Conservation (phyloP, 1,140 invertebrate species). For the Neocloeon triangulifer region DNA sequence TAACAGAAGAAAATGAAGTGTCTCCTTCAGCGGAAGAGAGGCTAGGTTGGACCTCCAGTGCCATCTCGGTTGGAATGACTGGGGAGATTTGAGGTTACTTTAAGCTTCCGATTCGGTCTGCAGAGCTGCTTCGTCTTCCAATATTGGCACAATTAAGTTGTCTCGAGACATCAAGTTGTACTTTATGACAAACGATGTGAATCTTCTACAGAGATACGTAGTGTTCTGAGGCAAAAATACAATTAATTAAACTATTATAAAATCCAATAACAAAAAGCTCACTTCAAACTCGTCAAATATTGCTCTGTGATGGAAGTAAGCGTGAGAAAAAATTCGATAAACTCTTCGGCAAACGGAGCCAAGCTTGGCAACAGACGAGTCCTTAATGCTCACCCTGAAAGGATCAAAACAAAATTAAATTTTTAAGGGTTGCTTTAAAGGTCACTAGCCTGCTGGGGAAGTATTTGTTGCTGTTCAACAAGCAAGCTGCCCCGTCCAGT, state of each 20-base stretch:
- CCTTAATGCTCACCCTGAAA: slow-evolving; percentile 91
- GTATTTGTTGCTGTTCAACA: slow-evolving; percentile 98
- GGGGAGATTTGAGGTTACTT: too few relatives aligned
- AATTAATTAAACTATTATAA: background rate
- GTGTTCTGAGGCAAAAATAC: slow-evolving; percentile 36
- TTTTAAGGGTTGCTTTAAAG: background rate
- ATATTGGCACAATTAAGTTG: slow-evolving; percentile 94
- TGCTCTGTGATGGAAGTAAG: slow-evolving; percentile 91
- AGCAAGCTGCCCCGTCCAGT: slow-evolving; percentile 94
- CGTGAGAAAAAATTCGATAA: slow-evolving; percentile 98
- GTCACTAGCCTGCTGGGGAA: slow-evolving; percentile 81
- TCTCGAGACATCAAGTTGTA: slow-evolving; percentile 97
- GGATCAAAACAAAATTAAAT: slow-evolving; percentile 3
- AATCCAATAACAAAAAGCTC: slow-evolving; percentile 9
- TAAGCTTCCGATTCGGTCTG: slow-evolving; percentile 49
- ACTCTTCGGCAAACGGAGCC: slow-evolving; percentile 95
- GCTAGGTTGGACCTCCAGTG: too few relatives aligned
- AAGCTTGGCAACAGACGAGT: slow-evolving; percentile 92
- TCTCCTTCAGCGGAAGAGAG: too few relatives aligned
- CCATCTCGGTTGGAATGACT: too few relatives aligned
- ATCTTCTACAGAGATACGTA: slow-evolving; percentile 84
- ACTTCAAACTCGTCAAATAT: slow-evolving; percentile 97
- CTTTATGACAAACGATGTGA: slow-evolving; percentile 95
- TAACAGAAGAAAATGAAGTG: too few relatives aligned
- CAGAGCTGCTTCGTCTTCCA: slow-evolving; percentile 41